These are phyloP conservation scores for Coelinius sp. DNA, from an alignment of 2,888 invertebrate genomes.

Conservation along the genomic window DNA sequence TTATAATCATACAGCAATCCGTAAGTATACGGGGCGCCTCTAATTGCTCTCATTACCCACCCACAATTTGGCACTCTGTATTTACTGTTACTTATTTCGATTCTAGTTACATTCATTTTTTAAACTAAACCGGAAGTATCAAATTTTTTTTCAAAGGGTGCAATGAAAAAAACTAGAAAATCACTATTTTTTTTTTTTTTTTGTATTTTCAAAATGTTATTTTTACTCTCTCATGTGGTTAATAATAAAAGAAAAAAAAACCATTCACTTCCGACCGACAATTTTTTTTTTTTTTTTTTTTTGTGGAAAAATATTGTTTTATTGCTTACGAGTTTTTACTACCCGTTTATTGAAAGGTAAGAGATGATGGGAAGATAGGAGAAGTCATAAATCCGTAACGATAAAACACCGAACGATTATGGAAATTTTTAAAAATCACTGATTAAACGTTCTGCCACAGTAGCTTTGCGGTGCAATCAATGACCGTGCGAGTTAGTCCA, in stretches of 20 bases:
- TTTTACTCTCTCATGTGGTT: too few species aligned
- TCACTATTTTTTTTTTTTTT: too few species aligned
- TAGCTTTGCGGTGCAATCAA: constrained; percentile 19
- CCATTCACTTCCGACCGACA: too few species aligned
- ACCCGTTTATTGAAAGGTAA: not conserved
- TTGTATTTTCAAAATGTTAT: too few species aligned
- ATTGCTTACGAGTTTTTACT: not conserved
- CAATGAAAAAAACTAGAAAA: too few species aligned
- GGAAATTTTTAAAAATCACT: not conserved
- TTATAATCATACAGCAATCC: constrained; percentile 30
- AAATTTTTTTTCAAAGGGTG: too few species aligned
- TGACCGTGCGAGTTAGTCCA: constrained; percentile 10
- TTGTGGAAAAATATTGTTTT: not conserved
- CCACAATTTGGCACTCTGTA: constrained; percentile 22
- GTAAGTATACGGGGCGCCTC: constrained; percentile 21
- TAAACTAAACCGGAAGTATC: constrained; percentile 28
- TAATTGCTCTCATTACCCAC: constrained; percentile 33
- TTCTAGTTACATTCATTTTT: constrained; percentile 18
- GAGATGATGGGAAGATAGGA: constrained; percentile 2
- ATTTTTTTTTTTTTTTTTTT: not conserved
- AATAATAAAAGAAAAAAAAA: not conserved
- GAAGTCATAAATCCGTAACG: not conserved
- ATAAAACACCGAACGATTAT: not conserved
- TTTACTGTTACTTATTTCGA: constrained; percentile 40
- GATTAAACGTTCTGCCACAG: constrained; percentile 10